phyloP scores from a whole-genome alignment of 37 sponge, comb jelly and placozoan species.

The Ianthella basta region DNA sequence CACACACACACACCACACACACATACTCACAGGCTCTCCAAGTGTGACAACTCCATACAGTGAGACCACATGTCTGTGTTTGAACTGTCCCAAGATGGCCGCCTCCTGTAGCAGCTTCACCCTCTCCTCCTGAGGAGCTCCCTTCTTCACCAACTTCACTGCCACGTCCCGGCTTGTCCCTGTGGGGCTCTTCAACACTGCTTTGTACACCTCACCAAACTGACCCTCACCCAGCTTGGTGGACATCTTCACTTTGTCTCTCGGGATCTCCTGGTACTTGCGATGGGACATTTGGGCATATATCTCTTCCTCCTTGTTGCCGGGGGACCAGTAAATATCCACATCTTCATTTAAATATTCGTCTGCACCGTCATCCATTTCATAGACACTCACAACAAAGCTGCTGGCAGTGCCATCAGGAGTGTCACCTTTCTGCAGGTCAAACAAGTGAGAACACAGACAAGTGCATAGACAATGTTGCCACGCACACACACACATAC shows the following conservation, averaged over 20 bases:
- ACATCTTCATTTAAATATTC: neutral
- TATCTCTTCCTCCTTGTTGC: slow-evolving; percentile 4
- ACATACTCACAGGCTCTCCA: slow-evolving; percentile 11
- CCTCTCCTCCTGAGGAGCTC: slow-evolving; percentile 20
- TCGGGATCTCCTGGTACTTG: slow-evolving; percentile 19
- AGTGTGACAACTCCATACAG: slow-evolving; percentile 23
- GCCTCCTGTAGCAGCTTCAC: slow-evolving; percentile 10
- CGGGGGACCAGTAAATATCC: neutral
- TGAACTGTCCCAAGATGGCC: slow-evolving; percentile 18
- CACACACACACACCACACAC: neutral
- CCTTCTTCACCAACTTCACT: slow-evolving; percentile 29
- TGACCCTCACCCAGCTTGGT: slow-evolving; percentile 6
- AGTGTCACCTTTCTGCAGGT: neutral
- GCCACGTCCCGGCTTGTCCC: neutral
- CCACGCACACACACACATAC: neutral
- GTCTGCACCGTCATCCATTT: too few relatives aligned
- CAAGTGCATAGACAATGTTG: neutral
- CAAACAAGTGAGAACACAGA: neutral
- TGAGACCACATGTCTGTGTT: slow-evolving; percentile 20
- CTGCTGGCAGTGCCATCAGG: neutral
- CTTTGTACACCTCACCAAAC: slow-evolving; percentile 32
- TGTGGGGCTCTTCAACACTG: neutral
- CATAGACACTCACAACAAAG: neutral
- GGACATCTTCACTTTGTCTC: neutral
- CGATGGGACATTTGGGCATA: slow-evolving; percentile 11